These are phyloP conservation scores for Xenopus laevis DNA, from an alignment of 2,113 vertebrate species.

Conservation along the genomic window DNA sequence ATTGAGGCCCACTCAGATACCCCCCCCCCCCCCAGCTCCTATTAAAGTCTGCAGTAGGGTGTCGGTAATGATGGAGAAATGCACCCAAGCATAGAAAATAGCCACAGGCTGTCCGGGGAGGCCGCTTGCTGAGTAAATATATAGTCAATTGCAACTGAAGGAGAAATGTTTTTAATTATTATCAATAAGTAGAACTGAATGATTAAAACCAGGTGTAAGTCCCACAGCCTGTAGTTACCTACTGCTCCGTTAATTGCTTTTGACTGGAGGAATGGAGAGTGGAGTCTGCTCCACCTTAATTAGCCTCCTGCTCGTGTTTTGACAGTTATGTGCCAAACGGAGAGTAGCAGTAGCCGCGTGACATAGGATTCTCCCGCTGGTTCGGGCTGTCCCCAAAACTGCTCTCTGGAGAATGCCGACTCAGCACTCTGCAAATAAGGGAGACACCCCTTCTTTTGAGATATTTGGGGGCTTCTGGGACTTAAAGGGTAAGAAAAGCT, in stretches of 20 bases:
- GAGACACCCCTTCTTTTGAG: too few relatives aligned
- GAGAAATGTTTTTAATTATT: slow-evolving; percentile 52
- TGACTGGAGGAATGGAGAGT: slow-evolving; percentile 51
- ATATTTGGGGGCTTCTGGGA: too few relatives aligned
- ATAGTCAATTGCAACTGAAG: slow-evolving; percentile 8
- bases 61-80: slow-evolving; percentile 11
- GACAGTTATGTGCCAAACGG: slow-evolving; percentile 51
- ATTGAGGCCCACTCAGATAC: background rate
- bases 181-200: slow-evolving; percentile 47
- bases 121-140: slow-evolving; percentile 20
- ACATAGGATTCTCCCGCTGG: slow-evolving; percentile 42
- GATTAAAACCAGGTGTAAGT: slow-evolving; percentile 59
- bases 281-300: slow-evolving; percentile 51
- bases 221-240: slow-evolving; percentile 52
- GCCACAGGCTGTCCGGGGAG: slow-evolving; percentile 4
- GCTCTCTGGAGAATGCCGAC: background rate
- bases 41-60: slow-evolving; percentile 3
- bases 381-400: background rate
- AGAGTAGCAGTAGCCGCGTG: slow-evolving; percentile 43
- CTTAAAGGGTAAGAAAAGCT: too few relatives aligned
- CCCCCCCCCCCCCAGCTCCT: background rate
- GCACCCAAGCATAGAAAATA: slow-evolving; percentile 17
- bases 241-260: slow-evolving; percentile 49
- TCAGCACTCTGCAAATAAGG: too few relatives aligned
- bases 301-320: slow-evolving; percentile 49